Evolutionary conservation across 2,113 vertebrate genomes (phyloP), one percentile per base, ranked within the genome.

Genomic region (Scolopax mira): DNA sequence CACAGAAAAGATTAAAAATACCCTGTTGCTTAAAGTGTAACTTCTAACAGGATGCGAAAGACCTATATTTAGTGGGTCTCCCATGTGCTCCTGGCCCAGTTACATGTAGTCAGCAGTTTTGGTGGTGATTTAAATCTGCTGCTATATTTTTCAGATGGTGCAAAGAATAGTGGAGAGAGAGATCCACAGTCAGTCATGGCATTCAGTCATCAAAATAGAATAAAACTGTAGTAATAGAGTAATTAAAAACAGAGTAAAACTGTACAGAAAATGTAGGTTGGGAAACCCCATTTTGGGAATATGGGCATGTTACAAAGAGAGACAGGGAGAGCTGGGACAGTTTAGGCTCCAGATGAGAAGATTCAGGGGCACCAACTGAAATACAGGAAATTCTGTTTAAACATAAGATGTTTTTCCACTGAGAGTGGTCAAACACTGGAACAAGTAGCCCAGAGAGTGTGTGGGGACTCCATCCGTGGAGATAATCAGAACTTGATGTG

Each of bases 301-400:
- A 17, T 0, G 4, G 67, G 12, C 3, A 3, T 35, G 61, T 27
- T 37, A 16, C 0, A 0, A 64, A 19, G 27, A 44, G 70, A 62
- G 30, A 7, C 27, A 49, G 58, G 70, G 88, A 33, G 46, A 28
- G 77, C 69, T 80, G 64, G 33, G 30, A 6, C 6, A 7, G 30
- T 23, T 90, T 15, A 84, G 13, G 65, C 10, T 78, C 2, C 5
- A 52, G 51, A n/a, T 65, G 54, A 70, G 49, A n/a, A 60, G 37
- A 35, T 41, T 91, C 30, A 41, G 49, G 42, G 49, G 23, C 44
- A 81, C 49, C 22, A 22, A 69, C 27, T 70, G 88, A 85, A 88
- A 33, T 13, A 30, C 9, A 51, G 33, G 73, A 70, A 78, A 39
- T 80, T 46, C 48, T 3, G 0, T 30, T 60, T 22, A 64, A 87